Conservation (phyloP, 92 coral and sea anemone genomes). For the Desmophyllum pertusum region DNA sequence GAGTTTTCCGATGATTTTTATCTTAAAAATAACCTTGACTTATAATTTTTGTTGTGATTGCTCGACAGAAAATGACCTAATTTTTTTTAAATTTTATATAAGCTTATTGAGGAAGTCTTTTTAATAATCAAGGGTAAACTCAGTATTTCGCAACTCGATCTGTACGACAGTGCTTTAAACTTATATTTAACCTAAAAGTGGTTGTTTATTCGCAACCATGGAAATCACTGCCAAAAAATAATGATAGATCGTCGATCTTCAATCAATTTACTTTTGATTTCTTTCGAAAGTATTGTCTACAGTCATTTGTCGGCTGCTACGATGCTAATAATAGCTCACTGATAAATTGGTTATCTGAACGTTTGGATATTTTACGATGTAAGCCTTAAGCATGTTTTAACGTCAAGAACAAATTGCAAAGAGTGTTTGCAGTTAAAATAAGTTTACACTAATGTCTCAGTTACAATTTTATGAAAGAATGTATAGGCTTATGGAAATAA, state of each 20-base stretch:
- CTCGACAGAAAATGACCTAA: neutral
- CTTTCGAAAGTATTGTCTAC: neutral
- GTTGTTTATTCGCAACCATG: conserved; percentile 14
- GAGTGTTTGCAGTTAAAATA: neutral
- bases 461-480: neutral
- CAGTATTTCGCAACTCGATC: conserved; percentile 7
- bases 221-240: neutral
- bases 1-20: neutral
- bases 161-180: neutral
- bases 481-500: no score
- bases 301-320: neutral
- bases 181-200: conserved; percentile 1
- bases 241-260: neutral
- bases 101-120: neutral
- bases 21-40: neutral
- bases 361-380: no score
- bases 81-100: neutral
- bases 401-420: neutral
- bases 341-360: no score
- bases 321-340: neutral
- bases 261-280: neutral
- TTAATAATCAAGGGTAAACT: neutral
- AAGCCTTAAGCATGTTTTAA: no score
- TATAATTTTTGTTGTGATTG: neutral
- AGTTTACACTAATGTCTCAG: neutral